Evolutionary conservation across 2,797 vertebrate species (phyloP), one percentile per base, ranked within the genome.

Genomic region (Sarcophilus harrisii): DNA sequence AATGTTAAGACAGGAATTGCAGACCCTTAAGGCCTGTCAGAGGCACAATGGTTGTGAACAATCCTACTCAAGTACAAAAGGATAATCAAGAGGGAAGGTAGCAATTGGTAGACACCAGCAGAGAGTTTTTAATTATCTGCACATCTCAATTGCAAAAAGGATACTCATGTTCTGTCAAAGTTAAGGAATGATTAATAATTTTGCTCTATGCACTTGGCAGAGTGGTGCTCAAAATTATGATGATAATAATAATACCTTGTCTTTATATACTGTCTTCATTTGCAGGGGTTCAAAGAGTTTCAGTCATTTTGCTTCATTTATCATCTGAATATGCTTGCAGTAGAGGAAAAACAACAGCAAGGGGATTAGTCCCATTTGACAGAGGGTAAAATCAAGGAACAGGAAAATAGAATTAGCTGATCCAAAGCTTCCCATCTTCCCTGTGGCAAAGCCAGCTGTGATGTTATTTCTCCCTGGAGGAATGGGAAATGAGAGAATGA

Each of bases 171-270:
- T 90, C 95, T 92, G 92, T 94, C 94, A 95, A 54, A 95, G 93
- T 57, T 38, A 94, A 94, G 92, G 29, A 45, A 59, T 90, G 92
- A 91, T 90, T 92, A 95, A 94, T 58, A 45, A 92, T 91, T 93
- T 92, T 94, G 93, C 91, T 94, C 90, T 91, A 81, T 93, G 94
- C 87, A 59, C 60, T 92, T 90, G 95, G 95, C 92, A 73, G 92
- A 91, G 90, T 55, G 93, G 91, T 58, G 89, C 91, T 95, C 73
- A 54, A 66, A 96, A 93, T 92, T 92, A 66, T 28, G 92, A 91
- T 38, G 55, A 94, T 90, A 30, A 96, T 11, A 38, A 95, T 32
- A 45, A 92, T 13, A 90, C 91, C 95, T 62, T 59, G 93, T 93
- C 96, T 93, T 57, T 28, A 28, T 0, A 45, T 1, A 16, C 62